These are phyloP conservation scores for Protodeltote pygarga DNA, from an alignment of 2,888 invertebrate genomes.

Conservation along the genomic window DNA sequence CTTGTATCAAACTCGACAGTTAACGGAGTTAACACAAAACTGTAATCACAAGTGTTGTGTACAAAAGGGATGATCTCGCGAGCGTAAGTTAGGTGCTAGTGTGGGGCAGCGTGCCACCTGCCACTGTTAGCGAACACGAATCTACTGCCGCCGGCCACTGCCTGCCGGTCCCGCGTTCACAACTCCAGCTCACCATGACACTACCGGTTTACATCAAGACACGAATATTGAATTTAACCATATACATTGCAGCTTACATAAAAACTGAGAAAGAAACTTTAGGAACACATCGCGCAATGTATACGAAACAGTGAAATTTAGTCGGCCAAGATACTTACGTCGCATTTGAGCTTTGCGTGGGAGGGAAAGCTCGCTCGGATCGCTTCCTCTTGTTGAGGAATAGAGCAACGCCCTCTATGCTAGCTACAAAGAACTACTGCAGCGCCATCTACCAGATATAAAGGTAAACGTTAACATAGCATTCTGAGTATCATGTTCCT, in stretches of 20 bases:
- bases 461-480: not conserved
- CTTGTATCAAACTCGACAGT: constrained; percentile 49
- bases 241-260: constrained; percentile 41
- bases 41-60: constrained; percentile 75
- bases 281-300: constrained; percentile 52
- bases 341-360: constrained; percentile 41
- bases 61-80: constrained; percentile 78
- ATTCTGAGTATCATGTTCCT: not conserved
- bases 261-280: not conserved
- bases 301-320: constrained; percentile 18
- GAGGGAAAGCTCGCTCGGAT: constrained; percentile 55
- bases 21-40: constrained; percentile 50
- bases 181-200: constrained; percentile 64
- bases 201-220: constrained; percentile 14
- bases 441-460: constrained; percentile 58
- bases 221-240: constrained; percentile 1
- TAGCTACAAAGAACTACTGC: constrained; percentile 9
- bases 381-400: constrained; percentile 17
- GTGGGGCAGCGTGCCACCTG: constrained; percentile 77
- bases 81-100: constrained; percentile 67
- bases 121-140: constrained; percentile 75
- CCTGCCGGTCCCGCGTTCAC: constrained; percentile 72
- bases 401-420: constrained; percentile 52
- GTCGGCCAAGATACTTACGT: not conserved
- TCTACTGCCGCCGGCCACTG: constrained; percentile 74